phyloP scores from a whole-genome alignment of 2,888 invertebrate species.

The Drosophila mettleri region DNA sequence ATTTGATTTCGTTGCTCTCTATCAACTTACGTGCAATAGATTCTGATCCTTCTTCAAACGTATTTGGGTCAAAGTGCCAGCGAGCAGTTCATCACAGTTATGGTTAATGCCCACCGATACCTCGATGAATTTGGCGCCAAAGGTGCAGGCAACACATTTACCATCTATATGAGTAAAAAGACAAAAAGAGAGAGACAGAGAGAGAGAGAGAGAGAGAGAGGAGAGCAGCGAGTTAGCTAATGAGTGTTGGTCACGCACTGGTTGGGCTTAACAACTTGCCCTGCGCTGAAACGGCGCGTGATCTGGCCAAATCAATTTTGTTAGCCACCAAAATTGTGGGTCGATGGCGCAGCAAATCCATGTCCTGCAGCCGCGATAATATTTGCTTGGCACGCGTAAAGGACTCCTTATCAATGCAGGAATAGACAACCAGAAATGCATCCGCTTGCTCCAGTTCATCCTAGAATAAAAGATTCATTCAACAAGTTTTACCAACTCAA shows the following conservation, averaged over 20 bases:
- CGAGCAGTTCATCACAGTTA: slow-evolving; percentile 97
- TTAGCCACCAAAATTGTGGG: slow-evolving; percentile 96
- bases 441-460: slow-evolving; percentile 92
- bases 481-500: slow-evolving; percentile 49
- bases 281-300: slow-evolving; percentile 94
- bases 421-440: slow-evolving; percentile 95
- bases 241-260: slow-evolving; percentile 46
- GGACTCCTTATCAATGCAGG: slow-evolving; percentile 95
- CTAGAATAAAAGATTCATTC: slow-evolving; percentile 84
- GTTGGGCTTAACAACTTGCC: slow-evolving; percentile 87
- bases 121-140: slow-evolving; percentile 96
- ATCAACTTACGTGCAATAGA: slow-evolving; percentile 84
- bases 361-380: slow-evolving; percentile 91
- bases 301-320: slow-evolving; percentile 96
- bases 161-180: slow-evolving; percentile 91
- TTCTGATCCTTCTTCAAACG: slow-evolving; percentile 91
- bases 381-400: slow-evolving; percentile 93
- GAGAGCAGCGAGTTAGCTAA: slow-evolving; percentile 6
- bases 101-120: slow-evolving; percentile 98
- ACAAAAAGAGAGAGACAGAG: not conserved
- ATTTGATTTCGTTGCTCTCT: not conserved
- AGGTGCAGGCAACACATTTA: slow-evolving; percentile 95
- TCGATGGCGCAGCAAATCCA: slow-evolving; percentile 90
- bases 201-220: slow-evolving; percentile 45
- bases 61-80: slow-evolving; percentile 96